Percentiles rank a stretch among this genome's conserved stretches.
These are phyloP conservation scores for Heteromyza rotundicornis DNA, from an alignment of 2,888 invertebrate species.

Conservation along the genomic window DNA sequence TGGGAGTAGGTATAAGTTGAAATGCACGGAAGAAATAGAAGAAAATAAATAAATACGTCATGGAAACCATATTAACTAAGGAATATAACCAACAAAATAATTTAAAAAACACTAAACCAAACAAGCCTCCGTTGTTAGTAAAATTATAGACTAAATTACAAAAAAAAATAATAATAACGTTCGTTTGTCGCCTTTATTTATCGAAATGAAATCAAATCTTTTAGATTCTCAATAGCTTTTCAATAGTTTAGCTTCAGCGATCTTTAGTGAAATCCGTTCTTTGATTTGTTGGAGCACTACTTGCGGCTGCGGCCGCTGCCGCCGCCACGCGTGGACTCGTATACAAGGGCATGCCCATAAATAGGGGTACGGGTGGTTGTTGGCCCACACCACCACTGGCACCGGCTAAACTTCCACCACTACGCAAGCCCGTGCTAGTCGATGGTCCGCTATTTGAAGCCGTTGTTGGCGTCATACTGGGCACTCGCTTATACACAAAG, in stretches of 20 bases:
- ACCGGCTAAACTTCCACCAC: conserved; percentile 30
- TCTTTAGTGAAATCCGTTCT: background rate
- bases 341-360: conserved; percentile 83
- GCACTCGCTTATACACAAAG: conserved; percentile 52
- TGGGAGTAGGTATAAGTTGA: too few species aligned
- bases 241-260: too few species aligned
- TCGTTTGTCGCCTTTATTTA: background rate
- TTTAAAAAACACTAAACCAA: background rate
- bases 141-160: background rate
- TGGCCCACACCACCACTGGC: background rate
- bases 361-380: conserved; percentile 64
- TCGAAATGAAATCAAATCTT: background rate
- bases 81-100: background rate
- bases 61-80: too few species aligned
- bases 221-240: too few species aligned
- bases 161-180: background rate
- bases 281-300: conserved; percentile 25
- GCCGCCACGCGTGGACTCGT: conserved; percentile 47
- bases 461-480: conserved; percentile 41
- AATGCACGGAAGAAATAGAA: too few species aligned
- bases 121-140: background rate
- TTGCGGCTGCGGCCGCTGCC: too few species aligned
- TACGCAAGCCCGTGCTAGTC: conserved; percentile 40
- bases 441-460: conserved; percentile 36
- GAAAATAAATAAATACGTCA: too few species aligned